Base-by-base conservation (phyloP, 2,888 invertebrate genomes). In the Steromphala cineraria region DNA sequence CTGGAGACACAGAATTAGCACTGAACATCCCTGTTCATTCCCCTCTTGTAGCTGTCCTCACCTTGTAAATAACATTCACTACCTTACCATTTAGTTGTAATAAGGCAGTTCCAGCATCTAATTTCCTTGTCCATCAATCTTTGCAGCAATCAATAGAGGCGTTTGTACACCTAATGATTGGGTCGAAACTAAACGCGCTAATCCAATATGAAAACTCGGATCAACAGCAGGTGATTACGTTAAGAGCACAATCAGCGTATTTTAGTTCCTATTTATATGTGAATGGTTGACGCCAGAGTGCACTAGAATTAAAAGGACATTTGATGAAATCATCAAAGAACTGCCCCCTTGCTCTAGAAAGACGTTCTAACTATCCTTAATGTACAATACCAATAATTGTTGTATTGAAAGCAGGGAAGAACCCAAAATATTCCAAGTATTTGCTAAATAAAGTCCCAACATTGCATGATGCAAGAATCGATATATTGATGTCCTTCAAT, bases 111-210 rank as follows among this genome's bases (percentile, higher is more conserved):
- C 28, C 62, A 15, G 21, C 28, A 24, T 62, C 62, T 62, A 62
- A 62, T 62, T 62, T 62, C 28, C 62, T 62, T 28, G 28, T 62
- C 62, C 13, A 62, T 62, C 62, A 62, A 62, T 62, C 62, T 24
- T 62, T 24, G 15, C 21, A 62, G 21, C 28, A 62, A 62, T 62
- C 62, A 62, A 62, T 62, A 62, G 62, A 15, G 15, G 24, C 62
- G 62, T 62, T 62, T 62, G 62, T 62, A 24, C 62, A 28, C 15
- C 24, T 62, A 62, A 62, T 62, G 62, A 62, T 28, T 62, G 24
- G 62, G 24, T 62, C 24, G 62, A 62, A 62, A 62, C 62, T 62
- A 62, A 62, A 62, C 62, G 62, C 28, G 62, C 62, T 62, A 62
- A 62, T 62, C 28, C 62, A 24, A 62, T 62, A 62, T 62, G 28